Evolutionary conservation across 2,113 vertebrate species (phyloP).

Genomic region (Odobenus rosmarus): DNA sequence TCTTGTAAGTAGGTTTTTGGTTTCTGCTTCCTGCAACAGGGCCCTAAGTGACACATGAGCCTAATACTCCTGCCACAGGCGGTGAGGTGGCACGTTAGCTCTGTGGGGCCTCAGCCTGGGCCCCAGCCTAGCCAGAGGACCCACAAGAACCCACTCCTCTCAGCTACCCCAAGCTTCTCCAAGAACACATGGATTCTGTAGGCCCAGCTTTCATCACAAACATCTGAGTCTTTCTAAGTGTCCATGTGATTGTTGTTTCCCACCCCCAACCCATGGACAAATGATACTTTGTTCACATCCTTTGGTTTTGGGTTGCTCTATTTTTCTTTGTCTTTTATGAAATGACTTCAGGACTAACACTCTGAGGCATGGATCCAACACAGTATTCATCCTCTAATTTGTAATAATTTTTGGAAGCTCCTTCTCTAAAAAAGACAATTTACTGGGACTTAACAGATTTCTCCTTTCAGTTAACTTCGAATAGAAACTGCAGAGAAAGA

Average conservation of each 20-base stretch:
- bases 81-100: not conserved
- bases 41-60: not conserved
- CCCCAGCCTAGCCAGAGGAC: constrained; percentile 10
- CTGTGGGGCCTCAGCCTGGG: not conserved
- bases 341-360: constrained; percentile 17
- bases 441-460: constrained; percentile 26
- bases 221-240: constrained; percentile 34
- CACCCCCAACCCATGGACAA: not conserved
- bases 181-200: constrained; percentile 18
- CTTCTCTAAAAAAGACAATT: not conserved
- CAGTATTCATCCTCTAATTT: constrained; percentile 14
- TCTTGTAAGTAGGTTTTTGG: not conserved
- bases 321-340: not conserved
- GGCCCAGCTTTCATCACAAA: not conserved
- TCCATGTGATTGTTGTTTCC: not conserved
- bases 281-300: not conserved
- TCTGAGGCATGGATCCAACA: not conserved
- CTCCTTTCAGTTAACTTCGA: not conserved
- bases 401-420: constrained; percentile 11
- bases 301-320: not conserved
- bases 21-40: not conserved
- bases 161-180: not conserved
- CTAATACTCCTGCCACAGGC: not conserved
- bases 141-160: constrained; percentile 58
- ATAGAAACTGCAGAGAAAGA: not conserved